These are phyloP conservation scores for Dipodomys merriami DNA, from an alignment of 2,113 vertebrate species.

Conservation along the genomic window DNA sequence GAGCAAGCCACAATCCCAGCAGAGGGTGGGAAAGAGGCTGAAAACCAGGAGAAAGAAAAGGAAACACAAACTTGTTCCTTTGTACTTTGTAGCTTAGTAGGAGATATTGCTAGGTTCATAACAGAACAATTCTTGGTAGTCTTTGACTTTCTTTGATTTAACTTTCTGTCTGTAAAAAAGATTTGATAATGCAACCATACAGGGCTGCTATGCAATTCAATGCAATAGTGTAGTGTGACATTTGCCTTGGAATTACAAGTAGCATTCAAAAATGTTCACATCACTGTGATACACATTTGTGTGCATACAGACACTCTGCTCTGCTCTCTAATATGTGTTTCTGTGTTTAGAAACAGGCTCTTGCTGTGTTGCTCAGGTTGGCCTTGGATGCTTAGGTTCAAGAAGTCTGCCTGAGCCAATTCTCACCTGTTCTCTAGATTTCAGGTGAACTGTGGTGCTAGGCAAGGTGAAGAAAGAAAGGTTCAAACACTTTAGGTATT, in stretches of 20 bases:
- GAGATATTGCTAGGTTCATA: not conserved
- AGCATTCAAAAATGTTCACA: not conserved
- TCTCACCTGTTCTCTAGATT: not conserved
- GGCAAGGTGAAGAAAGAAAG: not conserved
- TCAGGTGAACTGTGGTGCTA: not conserved
- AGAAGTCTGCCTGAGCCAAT: not conserved
- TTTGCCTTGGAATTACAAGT: not conserved
- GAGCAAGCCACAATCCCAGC: not conserved
- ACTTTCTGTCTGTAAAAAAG: not conserved
- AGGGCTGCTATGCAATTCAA: not conserved
- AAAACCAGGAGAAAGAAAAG: not conserved
- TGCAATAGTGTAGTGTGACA: not conserved
- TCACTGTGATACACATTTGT: not conserved
- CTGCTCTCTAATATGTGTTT: not conserved
- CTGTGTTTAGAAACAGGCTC: not conserved
- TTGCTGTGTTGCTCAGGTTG: not conserved
- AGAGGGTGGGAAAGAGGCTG: not conserved
- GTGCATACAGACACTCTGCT: not conserved
- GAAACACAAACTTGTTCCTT: not conserved
- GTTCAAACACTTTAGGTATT: not conserved
- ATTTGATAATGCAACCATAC: not conserved
- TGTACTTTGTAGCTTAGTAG: not conserved
- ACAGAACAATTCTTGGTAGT: not conserved
- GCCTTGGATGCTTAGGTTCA: not conserved
- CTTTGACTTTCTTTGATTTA: constrained; percentile 15